A percentile compares a stretch with the other conserved stretches of the same genome.
Evolutionary conservation across 1,140 invertebrate species (phyloP).

Genomic region (Harpegnathos saltator): DNA sequence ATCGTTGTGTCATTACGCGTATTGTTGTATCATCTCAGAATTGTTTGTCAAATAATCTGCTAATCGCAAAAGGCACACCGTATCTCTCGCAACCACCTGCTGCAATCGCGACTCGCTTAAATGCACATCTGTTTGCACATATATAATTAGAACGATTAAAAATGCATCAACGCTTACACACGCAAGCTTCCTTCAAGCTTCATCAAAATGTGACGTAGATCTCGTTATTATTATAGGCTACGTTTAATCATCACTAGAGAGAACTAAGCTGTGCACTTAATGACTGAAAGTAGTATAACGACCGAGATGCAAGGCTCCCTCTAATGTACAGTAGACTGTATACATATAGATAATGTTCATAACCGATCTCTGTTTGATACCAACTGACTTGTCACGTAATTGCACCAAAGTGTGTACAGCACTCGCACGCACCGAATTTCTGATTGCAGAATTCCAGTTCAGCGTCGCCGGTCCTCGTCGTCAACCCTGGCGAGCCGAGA

Average conservation of each 20-base stretch:
- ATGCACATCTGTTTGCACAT: background rate
- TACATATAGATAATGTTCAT: background rate
- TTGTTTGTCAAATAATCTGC: constrained; percentile 10
- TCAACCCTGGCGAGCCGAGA: constrained; percentile 81
- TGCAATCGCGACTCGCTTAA: background rate
- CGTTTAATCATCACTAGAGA: background rate
- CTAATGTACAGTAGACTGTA: too few relatives aligned
- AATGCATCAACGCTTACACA: constrained; percentile 31
- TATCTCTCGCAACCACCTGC: background rate
- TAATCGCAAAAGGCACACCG: constrained; percentile 20
- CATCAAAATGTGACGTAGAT: background rate
- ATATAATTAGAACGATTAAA: constrained; percentile 35
- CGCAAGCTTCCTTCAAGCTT: background rate
- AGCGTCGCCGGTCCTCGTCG: constrained; percentile 76
- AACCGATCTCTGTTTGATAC: background rate
- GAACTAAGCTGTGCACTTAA: constrained; percentile 6
- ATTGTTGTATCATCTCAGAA: background rate
- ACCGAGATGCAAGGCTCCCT: background rate
- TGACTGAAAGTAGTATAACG: background rate
- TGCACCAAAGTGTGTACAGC: constrained; percentile 79
- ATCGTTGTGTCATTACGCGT: background rate
- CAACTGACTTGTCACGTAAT: constrained; percentile 13
- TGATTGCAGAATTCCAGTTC: constrained; percentile 81
- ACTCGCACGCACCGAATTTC: constrained; percentile 81
- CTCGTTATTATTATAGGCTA: background rate